A percentile compares a stretch with the other conserved stretches of the same genome.
These are phyloP conservation scores for Nysson spinosus DNA, from an alignment of 2,888 invertebrate genomes.

Conservation along the genomic window DNA sequence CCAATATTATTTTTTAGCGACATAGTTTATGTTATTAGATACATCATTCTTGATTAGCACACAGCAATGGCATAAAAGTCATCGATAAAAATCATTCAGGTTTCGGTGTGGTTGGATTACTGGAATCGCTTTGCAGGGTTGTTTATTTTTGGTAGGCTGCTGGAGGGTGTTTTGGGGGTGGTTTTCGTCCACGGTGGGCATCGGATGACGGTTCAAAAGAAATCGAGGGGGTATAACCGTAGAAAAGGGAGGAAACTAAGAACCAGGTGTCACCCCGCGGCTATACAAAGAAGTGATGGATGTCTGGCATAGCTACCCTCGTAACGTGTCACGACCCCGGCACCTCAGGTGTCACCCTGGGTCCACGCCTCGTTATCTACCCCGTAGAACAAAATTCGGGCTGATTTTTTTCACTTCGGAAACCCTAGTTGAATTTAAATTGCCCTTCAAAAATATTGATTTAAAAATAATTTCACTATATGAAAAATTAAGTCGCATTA, in stretches of 20 bases:
- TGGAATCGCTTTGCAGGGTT: slow-evolving; percentile 47
- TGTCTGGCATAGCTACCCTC: slow-evolving; percentile 67
- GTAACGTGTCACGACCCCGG: slow-evolving; percentile 68
- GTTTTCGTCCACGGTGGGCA: slow-evolving; percentile 48
- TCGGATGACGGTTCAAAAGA: slow-evolving; percentile 44
- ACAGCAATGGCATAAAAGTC: slow-evolving; percentile 17
- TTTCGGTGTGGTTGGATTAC: slow-evolving; percentile 54
- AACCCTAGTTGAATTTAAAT: slow-evolving; percentile 6
- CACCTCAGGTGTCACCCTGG: slow-evolving; percentile 72
- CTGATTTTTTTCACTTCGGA: slow-evolving; percentile 11
- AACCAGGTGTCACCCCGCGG: slow-evolving; percentile 71
- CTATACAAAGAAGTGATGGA: slow-evolving; percentile 73
- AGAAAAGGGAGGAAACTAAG: slow-evolving; percentile 51
- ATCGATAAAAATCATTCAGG: slow-evolving; percentile 67
- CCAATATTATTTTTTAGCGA: too few relatives aligned
- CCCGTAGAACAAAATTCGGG: slow-evolving; percentile 38
- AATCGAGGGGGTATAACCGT: slow-evolving; percentile 39
- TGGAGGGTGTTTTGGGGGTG: slow-evolving; percentile 50
- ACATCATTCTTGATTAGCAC: too few relatives aligned
- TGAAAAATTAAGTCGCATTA: too few relatives aligned
- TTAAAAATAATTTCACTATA: too few relatives aligned
- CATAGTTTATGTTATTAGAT: too few relatives aligned
- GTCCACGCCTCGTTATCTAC: slow-evolving; percentile 71
- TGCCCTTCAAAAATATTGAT: not conserved
- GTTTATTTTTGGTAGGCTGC: slow-evolving; percentile 61